phyloP scores from a whole-genome alignment of 2,113 vertebrate species.

The Chaetura pelagica region DNA sequence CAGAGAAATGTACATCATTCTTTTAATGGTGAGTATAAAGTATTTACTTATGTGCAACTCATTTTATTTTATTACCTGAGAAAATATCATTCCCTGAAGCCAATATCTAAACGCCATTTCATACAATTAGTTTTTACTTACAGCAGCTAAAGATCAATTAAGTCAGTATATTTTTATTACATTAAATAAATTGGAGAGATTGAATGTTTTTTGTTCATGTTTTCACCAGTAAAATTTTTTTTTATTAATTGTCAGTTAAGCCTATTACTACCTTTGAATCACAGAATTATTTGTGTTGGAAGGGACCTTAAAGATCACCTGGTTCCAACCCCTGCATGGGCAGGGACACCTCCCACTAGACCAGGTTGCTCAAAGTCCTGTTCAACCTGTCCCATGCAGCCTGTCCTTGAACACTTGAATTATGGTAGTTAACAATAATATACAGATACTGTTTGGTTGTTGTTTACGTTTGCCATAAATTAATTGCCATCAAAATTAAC shows the following conservation, averaged over 20 bases:
- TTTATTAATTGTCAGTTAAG: slow-evolving; percentile 69
- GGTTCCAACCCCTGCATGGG: too few relatives aligned
- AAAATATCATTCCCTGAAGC: slow-evolving; percentile 21
- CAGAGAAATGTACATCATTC: background rate
- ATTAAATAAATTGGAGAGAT: slow-evolving; percentile 57
- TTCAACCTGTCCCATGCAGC: too few relatives aligned
- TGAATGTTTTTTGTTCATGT: slow-evolving; percentile 71
- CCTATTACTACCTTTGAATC: slow-evolving; percentile 60
- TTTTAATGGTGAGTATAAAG: background rate
- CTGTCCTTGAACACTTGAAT: background rate
- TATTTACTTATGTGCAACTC: slow-evolving; percentile 13
- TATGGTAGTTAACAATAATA: slow-evolving; percentile 50
- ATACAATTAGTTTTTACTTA: slow-evolving; percentile 52
- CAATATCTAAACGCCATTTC: slow-evolving; percentile 41
- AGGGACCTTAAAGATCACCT: too few relatives aligned
- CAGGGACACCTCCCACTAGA: too few relatives aligned
- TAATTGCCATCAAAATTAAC: slow-evolving; percentile 57
- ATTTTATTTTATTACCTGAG: slow-evolving; percentile 35
- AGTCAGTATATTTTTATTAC: slow-evolving; percentile 70
- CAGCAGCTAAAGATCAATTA: slow-evolving; percentile 68
- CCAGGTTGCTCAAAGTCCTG: too few relatives aligned
- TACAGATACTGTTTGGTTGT: slow-evolving; percentile 40
- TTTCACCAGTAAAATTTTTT: slow-evolving; percentile 67
- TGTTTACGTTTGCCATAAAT: slow-evolving; percentile 44
- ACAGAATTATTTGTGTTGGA: background rate